These are phyloP conservation scores for Strigamia transsilvanica DNA, from an alignment of 2,888 invertebrate genomes.

Conservation along the genomic window DNA sequence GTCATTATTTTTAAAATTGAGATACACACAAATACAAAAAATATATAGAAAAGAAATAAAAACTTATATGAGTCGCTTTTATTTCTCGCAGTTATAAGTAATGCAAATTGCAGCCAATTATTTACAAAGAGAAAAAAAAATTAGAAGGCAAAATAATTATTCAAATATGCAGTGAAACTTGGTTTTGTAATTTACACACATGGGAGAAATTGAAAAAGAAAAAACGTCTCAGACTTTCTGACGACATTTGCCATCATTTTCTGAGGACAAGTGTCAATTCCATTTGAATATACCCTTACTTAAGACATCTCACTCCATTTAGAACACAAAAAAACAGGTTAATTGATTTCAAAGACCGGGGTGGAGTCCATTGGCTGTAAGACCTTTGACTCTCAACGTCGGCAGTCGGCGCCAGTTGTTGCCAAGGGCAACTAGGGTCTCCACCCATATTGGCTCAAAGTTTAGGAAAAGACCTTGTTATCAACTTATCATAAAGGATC, in stretches of 20 bases:
- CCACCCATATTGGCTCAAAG: slow-evolving; percentile 49
- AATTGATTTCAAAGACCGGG: slow-evolving; percentile 49
- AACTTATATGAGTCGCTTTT: background rate
- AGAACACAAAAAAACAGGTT: slow-evolving; percentile 45
- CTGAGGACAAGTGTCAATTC: slow-evolving; percentile 35
- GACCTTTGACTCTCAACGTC: slow-evolving; percentile 42
- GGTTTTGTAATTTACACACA: slow-evolving; percentile 48
- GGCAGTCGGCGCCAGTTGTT: slow-evolving; percentile 49
- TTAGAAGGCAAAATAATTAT: slow-evolving; percentile 25
- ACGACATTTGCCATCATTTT: slow-evolving; percentile 46
- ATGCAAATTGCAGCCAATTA: slow-evolving; percentile 49
- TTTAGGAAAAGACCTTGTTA: slow-evolving; percentile 48
- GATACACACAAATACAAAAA: slow-evolving; percentile 1
- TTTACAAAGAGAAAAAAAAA: background rate
- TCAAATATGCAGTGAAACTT: slow-evolving; percentile 48
- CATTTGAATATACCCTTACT: slow-evolving; percentile 40
- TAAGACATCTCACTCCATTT: slow-evolving; percentile 40
- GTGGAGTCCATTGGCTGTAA: slow-evolving; percentile 46
- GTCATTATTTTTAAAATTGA: slow-evolving; percentile 5
- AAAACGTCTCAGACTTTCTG: slow-evolving; percentile 10
- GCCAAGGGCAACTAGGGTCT: slow-evolving; percentile 46
- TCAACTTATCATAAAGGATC: slow-evolving; percentile 44
- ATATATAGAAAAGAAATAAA: background rate
- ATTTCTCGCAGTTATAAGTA: slow-evolving; percentile 27
- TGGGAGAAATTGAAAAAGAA: background rate